These are phyloP conservation scores for Prinia subflava DNA, from an alignment of 2,113 vertebrate genomes.

Conservation along the genomic window DNA sequence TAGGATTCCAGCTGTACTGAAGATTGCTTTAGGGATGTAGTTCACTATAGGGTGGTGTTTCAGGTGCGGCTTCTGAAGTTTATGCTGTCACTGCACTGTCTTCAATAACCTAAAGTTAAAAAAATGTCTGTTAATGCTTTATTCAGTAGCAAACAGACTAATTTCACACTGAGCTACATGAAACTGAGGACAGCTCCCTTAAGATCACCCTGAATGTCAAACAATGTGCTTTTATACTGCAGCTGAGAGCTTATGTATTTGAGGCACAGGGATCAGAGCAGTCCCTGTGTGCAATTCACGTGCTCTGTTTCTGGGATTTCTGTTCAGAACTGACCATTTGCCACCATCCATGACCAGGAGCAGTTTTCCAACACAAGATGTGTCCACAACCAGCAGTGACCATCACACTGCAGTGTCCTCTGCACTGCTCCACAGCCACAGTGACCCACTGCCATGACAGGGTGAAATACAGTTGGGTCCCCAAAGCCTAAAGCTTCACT, in stretches of 20 bases:
- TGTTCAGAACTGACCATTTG: neutral
- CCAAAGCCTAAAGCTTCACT: neutral
- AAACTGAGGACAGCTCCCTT: neutral
- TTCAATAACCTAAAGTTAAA: conserved; percentile 58
- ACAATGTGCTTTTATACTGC: too few species aligned
- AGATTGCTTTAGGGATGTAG: conserved; percentile 72
- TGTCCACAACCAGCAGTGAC: neutral
- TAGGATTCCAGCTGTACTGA: conserved; percentile 64
- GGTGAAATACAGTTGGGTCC: neutral
- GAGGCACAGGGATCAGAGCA: neutral
- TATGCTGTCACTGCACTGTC: conserved; percentile 35
- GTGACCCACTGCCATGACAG: neutral
- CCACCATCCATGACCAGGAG: neutral
- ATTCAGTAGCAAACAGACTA: neutral
- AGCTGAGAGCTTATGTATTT: neutral
- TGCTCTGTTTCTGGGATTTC: neutral
- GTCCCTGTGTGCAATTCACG: neutral
- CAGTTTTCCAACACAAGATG: neutral
- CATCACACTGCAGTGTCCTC: neutral
- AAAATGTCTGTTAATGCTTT: neutral
- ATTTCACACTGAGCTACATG: neutral
- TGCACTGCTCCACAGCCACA: neutral
- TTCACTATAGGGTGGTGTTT: conserved; percentile 60
- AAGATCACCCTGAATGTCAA: too few species aligned
- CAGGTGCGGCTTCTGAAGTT: conserved; percentile 14